Conservation (phyloP, 2,888 invertebrate genomes). For the Allophyes oxyacanthae region DNA sequence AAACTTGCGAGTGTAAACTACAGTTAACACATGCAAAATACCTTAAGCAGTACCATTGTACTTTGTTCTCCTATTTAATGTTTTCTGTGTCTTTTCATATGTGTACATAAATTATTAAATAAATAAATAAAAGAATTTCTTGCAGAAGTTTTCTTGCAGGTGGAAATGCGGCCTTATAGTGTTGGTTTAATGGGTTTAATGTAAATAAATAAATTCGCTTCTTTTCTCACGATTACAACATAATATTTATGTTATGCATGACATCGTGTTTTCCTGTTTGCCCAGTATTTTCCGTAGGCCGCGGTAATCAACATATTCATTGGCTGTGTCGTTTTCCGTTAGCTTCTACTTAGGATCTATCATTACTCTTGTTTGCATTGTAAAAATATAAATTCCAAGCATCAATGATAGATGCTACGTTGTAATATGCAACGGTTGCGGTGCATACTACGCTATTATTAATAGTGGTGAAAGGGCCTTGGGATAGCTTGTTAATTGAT, state of each 20-base stretch:
- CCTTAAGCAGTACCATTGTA: too few relatives aligned
- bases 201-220: neutral
- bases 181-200: too few relatives aligned
- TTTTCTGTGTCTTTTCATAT: too few relatives aligned
- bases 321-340: conserved; percentile 30
- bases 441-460: conserved; percentile 5
- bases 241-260: conserved; percentile 25
- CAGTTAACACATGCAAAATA: too few relatives aligned
- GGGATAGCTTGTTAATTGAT: conserved; percentile 8
- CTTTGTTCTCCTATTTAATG: too few relatives aligned
- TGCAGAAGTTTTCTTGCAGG: too few relatives aligned
- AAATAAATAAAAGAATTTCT: too few relatives aligned
- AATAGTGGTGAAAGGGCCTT: conserved; percentile 12
- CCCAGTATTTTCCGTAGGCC: conserved; percentile 27
- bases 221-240: conserved; percentile 35
- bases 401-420: conserved; percentile 22
- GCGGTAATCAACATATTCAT: conserved; percentile 19
- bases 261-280: conserved; percentile 23
- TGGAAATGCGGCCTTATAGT: too few relatives aligned
- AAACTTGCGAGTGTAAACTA: too few relatives aligned
- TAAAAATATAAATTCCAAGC: conserved; percentile 14
- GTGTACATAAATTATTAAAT: too few relatives aligned
- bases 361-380: conserved; percentile 38
- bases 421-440: conserved; percentile 23
- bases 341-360: conserved; percentile 27